Conservation (phyloP, 2,113 vertebrate species). For the Hoplias malabaricus region DNA sequence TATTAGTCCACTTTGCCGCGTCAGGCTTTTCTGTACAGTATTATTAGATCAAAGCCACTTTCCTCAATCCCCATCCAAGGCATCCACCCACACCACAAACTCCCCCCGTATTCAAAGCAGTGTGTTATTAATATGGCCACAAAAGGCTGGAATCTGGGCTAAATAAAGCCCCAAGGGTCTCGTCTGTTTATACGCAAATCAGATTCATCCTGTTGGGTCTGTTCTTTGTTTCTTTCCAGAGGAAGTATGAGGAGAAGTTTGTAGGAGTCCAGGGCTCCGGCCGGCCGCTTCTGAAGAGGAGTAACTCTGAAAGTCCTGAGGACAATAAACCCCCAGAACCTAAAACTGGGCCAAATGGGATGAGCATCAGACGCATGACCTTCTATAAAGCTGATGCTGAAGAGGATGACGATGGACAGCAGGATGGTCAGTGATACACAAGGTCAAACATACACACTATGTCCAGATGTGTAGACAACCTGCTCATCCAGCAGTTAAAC, state of each 20-base stretch:
- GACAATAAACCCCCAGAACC: conserved; percentile 27
- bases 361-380: conserved; percentile 77
- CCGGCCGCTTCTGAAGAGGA: conserved; percentile 29
- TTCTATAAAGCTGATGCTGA: conserved; percentile 83
- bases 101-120: neutral
- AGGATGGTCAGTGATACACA: conserved; percentile 70
- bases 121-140: neutral
- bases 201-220: neutral
- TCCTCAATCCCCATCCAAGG: neutral
- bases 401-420: conserved; percentile 73
- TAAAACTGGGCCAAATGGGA: conserved; percentile 56
- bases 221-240: conserved; percentile 46
- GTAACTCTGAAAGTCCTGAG: conserved; percentile 7
- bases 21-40: conserved; percentile 20
- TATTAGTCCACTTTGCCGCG: neutral
- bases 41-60: conserved; percentile 33
- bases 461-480: too few relatives aligned
- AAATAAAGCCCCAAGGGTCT: neutral
- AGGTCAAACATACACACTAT: neutral
- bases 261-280: conserved; percentile 68
- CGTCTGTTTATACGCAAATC: neutral
- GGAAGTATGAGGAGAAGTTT: conserved; percentile 79
- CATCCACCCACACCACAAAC: conserved; percentile 15
- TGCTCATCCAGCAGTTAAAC: too few relatives aligned
- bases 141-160: neutral